Base-by-base conservation (phyloP, 2,888 invertebrate genomes). In the Agonum fuliginosum region DNA sequence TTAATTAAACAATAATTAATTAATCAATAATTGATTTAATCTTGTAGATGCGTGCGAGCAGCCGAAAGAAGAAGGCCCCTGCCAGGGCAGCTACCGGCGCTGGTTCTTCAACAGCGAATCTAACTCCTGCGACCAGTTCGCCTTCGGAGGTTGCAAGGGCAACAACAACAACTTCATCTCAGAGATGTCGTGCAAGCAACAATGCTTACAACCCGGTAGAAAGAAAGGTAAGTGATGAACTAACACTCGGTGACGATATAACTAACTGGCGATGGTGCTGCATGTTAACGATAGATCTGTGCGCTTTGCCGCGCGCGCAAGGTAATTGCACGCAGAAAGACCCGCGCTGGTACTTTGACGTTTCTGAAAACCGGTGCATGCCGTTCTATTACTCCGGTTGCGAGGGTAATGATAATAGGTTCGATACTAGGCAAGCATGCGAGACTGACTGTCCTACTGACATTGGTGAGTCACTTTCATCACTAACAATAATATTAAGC, bases 371-470 rank as follows among this genome's bases (percentile, higher is more conserved):
- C 87, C 91, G 94, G 81, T 98, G 98, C 90, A 90, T 95, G 88
- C 96, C 96, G 70, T 98, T 97, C 91, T 95, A 96, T 91, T 97
- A 94, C 88, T 92, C 93, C 81, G 97, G 97, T 81, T 98, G 97
- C 88, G 93, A 92, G 80, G 97, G 96, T 82, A 97, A 97, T 88
- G 91, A 88, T 83, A 98, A 98, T 89, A 93, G 92, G 86, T 98
- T 95, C 89, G 89, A 89, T 80, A 91, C 91, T 84, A 90, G 91
- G 86, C 91, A 91, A 81, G 90, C 90, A 84, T 97, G 97, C 86
- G 91, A 93, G 83, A 87, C 89, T 78, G 90, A 91, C 84, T 97
- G 97, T 86, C 96, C 96, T 30, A 90, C 91, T 79, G 91, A 91
- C 85, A 91, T 93, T 83, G 94, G 95, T 95, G 88, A 94, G 94